Base-by-base conservation (phyloP, 2,888 invertebrate species). In the Drosophila dives region DNA sequence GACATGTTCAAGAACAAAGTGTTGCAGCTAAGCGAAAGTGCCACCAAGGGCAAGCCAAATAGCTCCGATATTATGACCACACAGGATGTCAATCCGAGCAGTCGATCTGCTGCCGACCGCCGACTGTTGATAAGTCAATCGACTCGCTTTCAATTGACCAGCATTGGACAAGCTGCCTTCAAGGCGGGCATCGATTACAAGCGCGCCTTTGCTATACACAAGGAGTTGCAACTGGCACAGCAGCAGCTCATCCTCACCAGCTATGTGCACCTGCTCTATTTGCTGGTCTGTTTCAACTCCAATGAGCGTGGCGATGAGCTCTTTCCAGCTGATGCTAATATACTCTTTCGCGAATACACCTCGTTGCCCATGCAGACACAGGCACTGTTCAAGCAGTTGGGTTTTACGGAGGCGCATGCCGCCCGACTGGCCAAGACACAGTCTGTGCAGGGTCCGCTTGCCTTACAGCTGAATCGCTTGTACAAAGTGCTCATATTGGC, bases 401-500 rank as follows among this genome's bases (percentile, higher is more conserved):
- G 98, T 2, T 95, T 98, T 63, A 95, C 95, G 2, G 98, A 98
- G 92, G 94, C 94, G 23, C 95, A 95, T 68, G 95, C 96, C 0
- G 94, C 96, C 0, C 94, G 95, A 77, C 94, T 96, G 94, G 94
- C 95, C 78, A 95, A 95, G 23, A 96, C 96, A 4, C 94, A 95
- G 91, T 94, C 94, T 12, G 94, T 95, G 1, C 95, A 95, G 86
- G 95, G 93, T 2, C 83, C 92, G 3, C 75, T 92, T 64, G 89
- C 92, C 36, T 58, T 90, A 8, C 87, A 91, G 71, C 60, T 97
- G 67, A 94, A 95, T 81, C 95, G 98, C 58, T 97, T 99, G 93
- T 99, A 97, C 92, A 93, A 97, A 69, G 97, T 98, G 11, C 92
- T 99, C 73, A 97, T 99, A 94, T 93, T 99, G 72, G 95, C 96